These are phyloP conservation scores for Cotesia congregata DNA, from an alignment of 2,888 invertebrate species.

Conservation along the genomic window DNA sequence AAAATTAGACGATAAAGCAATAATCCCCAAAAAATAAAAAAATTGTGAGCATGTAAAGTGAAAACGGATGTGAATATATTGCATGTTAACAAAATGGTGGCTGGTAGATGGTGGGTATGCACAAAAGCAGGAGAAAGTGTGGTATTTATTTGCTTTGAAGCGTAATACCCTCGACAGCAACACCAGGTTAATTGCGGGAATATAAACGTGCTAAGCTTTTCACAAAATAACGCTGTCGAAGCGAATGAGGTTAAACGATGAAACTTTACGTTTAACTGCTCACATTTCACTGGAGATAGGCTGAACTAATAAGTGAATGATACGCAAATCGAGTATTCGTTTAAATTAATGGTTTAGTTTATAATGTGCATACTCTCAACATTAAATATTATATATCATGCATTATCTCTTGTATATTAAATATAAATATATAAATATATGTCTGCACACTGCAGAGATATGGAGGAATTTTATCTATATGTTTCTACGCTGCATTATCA, in stretches of 20 bases:
- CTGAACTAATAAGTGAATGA: slow-evolving; percentile 33
- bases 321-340: background rate
- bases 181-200: slow-evolving; percentile 35
- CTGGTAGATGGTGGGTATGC: too few relatives aligned
- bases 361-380: too few relatives aligned
- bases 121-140: background rate
- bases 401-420: background rate
- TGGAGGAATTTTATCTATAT: background rate
- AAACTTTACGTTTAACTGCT: slow-evolving; percentile 34
- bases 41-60: too few relatives aligned
- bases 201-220: slow-evolving; percentile 27
- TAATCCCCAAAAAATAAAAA: too few relatives aligned
- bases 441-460: too few relatives aligned
- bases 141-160: slow-evolving; percentile 31
- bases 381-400: background rate
- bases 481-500: background rate
- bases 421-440: background rate
- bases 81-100: too few relatives aligned
- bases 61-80: too few relatives aligned
- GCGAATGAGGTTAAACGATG: slow-evolving; percentile 34
- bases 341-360: background rate
- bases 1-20: too few relatives aligned
- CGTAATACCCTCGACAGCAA: slow-evolving; percentile 16
- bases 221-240: slow-evolving; percentile 27
- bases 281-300: slow-evolving; percentile 28